Conservation (phyloP, 2,113 vertebrate genomes). For the Tachycineta bicolor region DNA sequence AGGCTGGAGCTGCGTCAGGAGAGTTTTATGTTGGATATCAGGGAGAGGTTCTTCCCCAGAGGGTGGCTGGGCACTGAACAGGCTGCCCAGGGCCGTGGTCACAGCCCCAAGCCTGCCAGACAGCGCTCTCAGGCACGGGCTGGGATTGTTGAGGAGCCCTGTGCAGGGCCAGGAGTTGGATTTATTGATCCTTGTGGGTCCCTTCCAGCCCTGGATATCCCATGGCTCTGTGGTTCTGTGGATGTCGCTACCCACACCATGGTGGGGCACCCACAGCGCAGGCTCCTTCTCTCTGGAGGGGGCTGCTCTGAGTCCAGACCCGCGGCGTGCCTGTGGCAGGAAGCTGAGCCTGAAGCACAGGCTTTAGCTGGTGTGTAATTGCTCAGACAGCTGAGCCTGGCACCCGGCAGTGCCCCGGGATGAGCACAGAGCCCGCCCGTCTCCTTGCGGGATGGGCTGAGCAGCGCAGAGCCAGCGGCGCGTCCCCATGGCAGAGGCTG, state of each 20-base stretch:
- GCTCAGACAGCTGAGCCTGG: background rate
- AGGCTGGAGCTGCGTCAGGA: background rate
- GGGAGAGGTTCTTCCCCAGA: background rate
- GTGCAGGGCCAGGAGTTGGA: background rate
- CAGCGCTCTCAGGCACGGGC: background rate
- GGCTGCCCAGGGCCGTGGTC: background rate
- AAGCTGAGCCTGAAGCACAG: background rate
- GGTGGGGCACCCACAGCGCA: rapidly evolving
- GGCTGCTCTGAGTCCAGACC: background rate
- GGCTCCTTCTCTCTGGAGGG: background rate
- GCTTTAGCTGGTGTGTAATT: background rate
- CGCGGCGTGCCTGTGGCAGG: background rate
- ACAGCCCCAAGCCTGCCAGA: background rate
- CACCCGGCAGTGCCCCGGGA: background rate
- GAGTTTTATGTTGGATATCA: background rate
- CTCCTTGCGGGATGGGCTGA: background rate
- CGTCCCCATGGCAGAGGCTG: rapidly evolving
- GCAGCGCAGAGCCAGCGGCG: background rate
- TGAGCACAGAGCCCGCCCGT: background rate
- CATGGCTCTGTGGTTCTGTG: background rate
- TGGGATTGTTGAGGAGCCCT: background rate
- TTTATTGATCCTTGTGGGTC: background rate
- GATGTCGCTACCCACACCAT: rapidly evolving
- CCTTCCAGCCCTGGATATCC: background rate
- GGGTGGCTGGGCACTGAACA: background rate